Percentiles rank a stretch among this genome's conserved stretches.
Evolutionary conservation across 2,888 invertebrate species (phyloP).

Genomic region (Thyatira batis): DNA sequence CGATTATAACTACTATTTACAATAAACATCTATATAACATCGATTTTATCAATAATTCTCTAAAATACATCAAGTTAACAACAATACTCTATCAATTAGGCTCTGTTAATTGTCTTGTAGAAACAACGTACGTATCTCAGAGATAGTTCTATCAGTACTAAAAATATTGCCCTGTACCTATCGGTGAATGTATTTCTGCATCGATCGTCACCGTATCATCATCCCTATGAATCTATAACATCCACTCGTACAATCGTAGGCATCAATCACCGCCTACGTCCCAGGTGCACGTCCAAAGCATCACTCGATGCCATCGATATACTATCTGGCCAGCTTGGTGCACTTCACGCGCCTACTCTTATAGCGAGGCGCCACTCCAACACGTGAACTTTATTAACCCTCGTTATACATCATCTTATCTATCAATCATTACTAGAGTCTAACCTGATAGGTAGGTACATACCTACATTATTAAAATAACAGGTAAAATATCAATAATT

Average conservation of each 20-base stretch:
- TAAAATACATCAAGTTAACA: slow-evolving; percentile 82
- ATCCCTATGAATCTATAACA: slow-evolving; percentile 8
- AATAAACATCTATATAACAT: slow-evolving; percentile 82
- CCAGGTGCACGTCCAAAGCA: too few relatives aligned
- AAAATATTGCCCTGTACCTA: slow-evolving; percentile 45
- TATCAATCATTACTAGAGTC: slow-evolving; percentile 23
- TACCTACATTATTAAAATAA: slow-evolving; percentile 39
- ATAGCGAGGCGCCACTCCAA: not conserved
- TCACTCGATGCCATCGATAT: too few relatives aligned
- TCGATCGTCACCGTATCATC: slow-evolving; percentile 12
- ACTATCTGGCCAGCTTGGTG: too few relatives aligned
- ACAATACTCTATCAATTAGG: slow-evolving; percentile 75
- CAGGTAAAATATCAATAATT: slow-evolving; percentile 42
- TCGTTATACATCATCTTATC: not conserved
- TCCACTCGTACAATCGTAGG: slow-evolving; percentile 10
- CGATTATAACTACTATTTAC: slow-evolving; percentile 72
- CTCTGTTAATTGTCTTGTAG: slow-evolving; percentile 63
- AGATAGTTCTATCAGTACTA: slow-evolving; percentile 37
- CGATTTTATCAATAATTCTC: slow-evolving; percentile 80
- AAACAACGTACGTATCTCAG: slow-evolving; percentile 61
- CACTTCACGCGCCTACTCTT: not conserved
- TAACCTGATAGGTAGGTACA: slow-evolving; percentile 38
- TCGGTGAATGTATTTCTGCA: slow-evolving; percentile 26
- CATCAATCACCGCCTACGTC: too few relatives aligned
- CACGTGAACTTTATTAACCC: not conserved